Percentiles rank a stretch among this genome's conserved stretches.
Evolutionary conservation across 30 jellyfish, hydroid and myxozoan species (phyloP).

Genomic region (Aurelia coerulea): DNA sequence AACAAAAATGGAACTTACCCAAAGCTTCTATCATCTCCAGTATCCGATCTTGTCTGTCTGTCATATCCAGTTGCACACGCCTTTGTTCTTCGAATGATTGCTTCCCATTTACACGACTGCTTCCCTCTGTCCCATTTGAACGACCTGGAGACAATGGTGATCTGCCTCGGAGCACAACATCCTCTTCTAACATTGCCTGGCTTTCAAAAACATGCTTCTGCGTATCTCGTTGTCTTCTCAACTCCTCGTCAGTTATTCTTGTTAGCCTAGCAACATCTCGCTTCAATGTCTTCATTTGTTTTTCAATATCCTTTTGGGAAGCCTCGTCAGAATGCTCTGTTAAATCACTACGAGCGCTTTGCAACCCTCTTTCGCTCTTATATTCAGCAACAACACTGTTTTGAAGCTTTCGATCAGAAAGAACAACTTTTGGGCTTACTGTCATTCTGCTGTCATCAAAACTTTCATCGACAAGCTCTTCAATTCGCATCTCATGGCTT

Average conservation of each 20-base stretch:
- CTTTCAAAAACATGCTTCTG: neutral
- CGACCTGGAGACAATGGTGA: no score
- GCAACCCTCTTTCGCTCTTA: neutral
- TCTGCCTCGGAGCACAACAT: neutral
- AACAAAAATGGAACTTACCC: constrained; percentile 1
- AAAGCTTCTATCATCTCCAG: constrained; percentile 29
- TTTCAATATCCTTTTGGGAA: neutral
- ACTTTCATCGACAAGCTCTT: constrained; percentile 52
- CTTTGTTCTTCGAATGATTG: constrained; percentile 6
- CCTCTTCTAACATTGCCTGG: neutral
- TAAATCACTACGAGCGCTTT: neutral
- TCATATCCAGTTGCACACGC: constrained; percentile 35
- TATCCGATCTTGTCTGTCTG: constrained; percentile 37
- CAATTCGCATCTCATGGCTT: constrained; percentile 53
- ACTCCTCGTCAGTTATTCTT: constrained; percentile 14
- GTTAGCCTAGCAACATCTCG: neutral
- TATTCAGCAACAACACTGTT: neutral
- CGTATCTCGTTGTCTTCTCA: constrained; percentile 4
- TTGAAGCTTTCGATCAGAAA: neutral
- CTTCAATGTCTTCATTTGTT: neutral
- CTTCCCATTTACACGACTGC: neutral
- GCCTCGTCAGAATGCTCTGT: neutral
- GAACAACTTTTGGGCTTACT: neutral
- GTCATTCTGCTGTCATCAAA: neutral
- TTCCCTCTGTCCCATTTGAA: no score